Base-by-base conservation (phyloP, 2,888 invertebrate genomes). In the Drosophila demipolita region DNA sequence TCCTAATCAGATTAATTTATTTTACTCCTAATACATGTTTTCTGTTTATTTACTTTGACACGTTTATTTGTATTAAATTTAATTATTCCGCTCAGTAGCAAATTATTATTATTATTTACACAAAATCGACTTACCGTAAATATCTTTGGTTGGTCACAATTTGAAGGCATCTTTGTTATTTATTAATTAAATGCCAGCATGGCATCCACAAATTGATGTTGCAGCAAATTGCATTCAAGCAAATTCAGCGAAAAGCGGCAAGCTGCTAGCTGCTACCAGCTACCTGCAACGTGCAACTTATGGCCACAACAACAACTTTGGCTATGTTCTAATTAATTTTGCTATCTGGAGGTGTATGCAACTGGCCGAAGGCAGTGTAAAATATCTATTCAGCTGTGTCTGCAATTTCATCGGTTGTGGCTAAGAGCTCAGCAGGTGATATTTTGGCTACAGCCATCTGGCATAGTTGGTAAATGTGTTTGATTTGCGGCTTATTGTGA, bases 401-500 rank as follows among this genome's bases (percentile, higher is more conserved):
- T 8, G 15, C 45, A 49, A 23, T 40, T 20, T 62, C 29, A 3
- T 40, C 48, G 2, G n/a, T n/a, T 29, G 2, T 55, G 17, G 29
- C n/a, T 12, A 15, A 3, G 7, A 7, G 23, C n/a, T 20, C 6
- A 15, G 33, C 42, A 33, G 42, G 11, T 11, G 36, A 17, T 33
- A 35, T 33, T 36, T 33, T 20, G 38, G 26, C 68, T 62, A 23
- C 64, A 58, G 67, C 53, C 63, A 26, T n/a, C 59, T 66, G 65
- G 55, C 50, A 78, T 66, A 73, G 66, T 77, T 78, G 69, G 57
- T 53, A 69, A 74, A 70, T 64, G 69, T 66, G 48, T 77, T 74
- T 78, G 78, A 73, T 69, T 77, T 77, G 73, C 69, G 49, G 65
- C 50, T 55, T 69, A 59, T 52, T 65, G 74, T 77, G 65, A 69